Evolutionary conservation across 2,888 invertebrate genomes (phyloP).

Genomic region (Chydorus sphaericus): DNA sequence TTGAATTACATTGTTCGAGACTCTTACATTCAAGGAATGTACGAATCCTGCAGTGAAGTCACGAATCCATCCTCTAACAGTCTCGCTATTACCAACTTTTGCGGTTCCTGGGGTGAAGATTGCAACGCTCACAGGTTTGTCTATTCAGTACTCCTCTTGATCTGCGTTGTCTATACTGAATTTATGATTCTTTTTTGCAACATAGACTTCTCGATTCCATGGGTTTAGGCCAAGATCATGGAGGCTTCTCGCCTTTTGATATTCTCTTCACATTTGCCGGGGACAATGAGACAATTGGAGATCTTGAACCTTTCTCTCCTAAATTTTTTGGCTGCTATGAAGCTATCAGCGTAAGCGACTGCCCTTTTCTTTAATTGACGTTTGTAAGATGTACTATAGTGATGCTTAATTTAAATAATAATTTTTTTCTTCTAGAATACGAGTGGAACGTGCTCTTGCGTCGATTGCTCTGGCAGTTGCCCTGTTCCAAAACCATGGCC

Average conservation of each 20-base stretch:
- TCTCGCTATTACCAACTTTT: slow-evolving; percentile 65
- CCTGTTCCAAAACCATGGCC: slow-evolving; percentile 55
- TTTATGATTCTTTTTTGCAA: no score
- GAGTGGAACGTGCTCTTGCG: slow-evolving; percentile 61
- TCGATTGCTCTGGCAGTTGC: slow-evolving; percentile 69
- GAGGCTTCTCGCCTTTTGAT: slow-evolving; percentile 19
- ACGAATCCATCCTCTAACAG: slow-evolving; percentile 63
- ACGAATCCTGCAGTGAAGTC: slow-evolving; percentile 69
- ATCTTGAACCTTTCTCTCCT: slow-evolving; percentile 41
- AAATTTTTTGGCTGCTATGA: slow-evolving; percentile 47
- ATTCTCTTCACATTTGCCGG: slow-evolving; percentile 47
- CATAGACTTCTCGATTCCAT: slow-evolving; percentile 50
- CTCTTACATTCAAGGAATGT: slow-evolving; percentile 55
- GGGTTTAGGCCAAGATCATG: slow-evolving; percentile 42
- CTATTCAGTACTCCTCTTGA: no score
- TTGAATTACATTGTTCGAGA: slow-evolving; percentile 54
- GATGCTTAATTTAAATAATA: no score
- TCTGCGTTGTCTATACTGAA: slow-evolving; percentile 25
- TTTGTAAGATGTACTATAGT: no score
- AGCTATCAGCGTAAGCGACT: slow-evolving; percentile 26
- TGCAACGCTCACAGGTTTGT: slow-evolving; percentile 46
- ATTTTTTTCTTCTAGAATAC: slow-evolving; percentile 8
- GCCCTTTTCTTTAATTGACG: no score
- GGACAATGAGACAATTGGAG: slow-evolving; percentile 33
- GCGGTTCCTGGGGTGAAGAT: slow-evolving; percentile 52